These are phyloP conservation scores for Pocillopora verrucosa DNA, from an alignment of 64 coral and sea anemone genomes.

Conservation along the genomic window DNA sequence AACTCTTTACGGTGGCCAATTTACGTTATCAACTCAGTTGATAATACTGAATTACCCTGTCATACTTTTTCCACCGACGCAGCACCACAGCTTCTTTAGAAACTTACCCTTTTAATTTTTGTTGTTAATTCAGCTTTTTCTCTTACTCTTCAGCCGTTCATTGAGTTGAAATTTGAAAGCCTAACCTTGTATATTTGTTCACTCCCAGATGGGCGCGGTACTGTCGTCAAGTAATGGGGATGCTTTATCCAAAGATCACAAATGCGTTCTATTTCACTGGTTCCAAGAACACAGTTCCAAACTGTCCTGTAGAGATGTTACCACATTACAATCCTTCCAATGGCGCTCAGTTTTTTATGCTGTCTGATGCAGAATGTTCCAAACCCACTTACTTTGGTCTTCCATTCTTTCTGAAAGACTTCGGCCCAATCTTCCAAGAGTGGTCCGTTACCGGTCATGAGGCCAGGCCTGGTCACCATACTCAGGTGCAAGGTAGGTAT, in stretches of 20 bases:
- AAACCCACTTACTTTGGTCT: slow-evolving; percentile 75
- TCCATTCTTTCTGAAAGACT: slow-evolving; percentile 94
- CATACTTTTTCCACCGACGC: no score
- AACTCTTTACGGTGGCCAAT: no score
- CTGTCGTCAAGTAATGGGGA: slow-evolving; percentile 79
- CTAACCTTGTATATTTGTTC: neutral
- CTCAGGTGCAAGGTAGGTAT: slow-evolving; percentile 84
- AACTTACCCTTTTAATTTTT: no score
- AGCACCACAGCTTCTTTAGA: no score
- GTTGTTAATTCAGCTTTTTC: no score
- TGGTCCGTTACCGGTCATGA: slow-evolving; percentile 98
- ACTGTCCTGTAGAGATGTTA: slow-evolving; percentile 95
- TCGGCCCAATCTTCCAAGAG: slow-evolving; percentile 91
- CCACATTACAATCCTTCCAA: slow-evolving; percentile 94
- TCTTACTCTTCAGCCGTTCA: no score
- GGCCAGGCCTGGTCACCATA: slow-evolving; percentile 93
- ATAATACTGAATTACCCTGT: no score
- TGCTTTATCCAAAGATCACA: slow-evolving; percentile 89
- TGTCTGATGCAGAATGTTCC: slow-evolving; percentile 38
- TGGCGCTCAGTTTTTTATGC: slow-evolving; percentile 81
- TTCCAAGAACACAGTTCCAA: slow-evolving; percentile 76
- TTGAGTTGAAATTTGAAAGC: no score
- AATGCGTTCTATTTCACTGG: slow-evolving; percentile 85
- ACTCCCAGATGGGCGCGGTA: slow-evolving; percentile 61
- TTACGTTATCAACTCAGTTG: no score